These are phyloP conservation scores for Diplazon laetatorius DNA, from an alignment of 2,888 invertebrate genomes.

Conservation along the genomic window DNA sequence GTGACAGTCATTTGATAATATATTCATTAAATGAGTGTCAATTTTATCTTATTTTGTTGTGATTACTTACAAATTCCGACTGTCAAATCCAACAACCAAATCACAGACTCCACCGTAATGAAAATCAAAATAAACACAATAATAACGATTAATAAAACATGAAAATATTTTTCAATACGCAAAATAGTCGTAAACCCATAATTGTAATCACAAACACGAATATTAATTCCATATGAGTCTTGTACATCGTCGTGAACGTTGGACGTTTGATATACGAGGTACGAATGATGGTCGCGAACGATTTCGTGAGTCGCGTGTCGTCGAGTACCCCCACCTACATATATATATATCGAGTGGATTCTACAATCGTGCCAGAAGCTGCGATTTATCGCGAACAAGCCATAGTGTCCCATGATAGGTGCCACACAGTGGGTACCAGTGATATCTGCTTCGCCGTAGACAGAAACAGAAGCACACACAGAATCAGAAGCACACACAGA, in stretches of 20 bases:
- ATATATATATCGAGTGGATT: too few relatives aligned
- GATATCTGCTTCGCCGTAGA: constrained; percentile 25
- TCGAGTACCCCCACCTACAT: constrained; percentile 4
- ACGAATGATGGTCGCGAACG: constrained; percentile 37
- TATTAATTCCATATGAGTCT: background rate
- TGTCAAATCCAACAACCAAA: too few relatives aligned
- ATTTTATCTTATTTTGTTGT: too few relatives aligned
- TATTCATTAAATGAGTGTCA: too few relatives aligned
- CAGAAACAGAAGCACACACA: constrained; percentile 44
- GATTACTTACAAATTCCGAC: too few relatives aligned
- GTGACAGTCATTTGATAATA: too few relatives aligned
- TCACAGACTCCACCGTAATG: too few relatives aligned
- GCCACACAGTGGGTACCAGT: constrained; percentile 20
- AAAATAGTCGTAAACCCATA: background rate
- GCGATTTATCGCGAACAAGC: constrained; percentile 42
- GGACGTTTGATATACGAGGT: constrained; percentile 43
- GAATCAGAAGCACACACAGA: constrained; percentile 50
- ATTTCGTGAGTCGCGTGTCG: constrained; percentile 45
- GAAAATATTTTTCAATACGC: background rate
- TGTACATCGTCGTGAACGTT: constrained; percentile 20
- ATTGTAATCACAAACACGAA: background rate
- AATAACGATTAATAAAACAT: background rate
- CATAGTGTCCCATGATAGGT: constrained; percentile 33
- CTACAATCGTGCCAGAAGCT: constrained; percentile 31
- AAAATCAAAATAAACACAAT: background rate